Conservation (phyloP, 1,140 invertebrate species). For the Eumaeus atala region DNA sequence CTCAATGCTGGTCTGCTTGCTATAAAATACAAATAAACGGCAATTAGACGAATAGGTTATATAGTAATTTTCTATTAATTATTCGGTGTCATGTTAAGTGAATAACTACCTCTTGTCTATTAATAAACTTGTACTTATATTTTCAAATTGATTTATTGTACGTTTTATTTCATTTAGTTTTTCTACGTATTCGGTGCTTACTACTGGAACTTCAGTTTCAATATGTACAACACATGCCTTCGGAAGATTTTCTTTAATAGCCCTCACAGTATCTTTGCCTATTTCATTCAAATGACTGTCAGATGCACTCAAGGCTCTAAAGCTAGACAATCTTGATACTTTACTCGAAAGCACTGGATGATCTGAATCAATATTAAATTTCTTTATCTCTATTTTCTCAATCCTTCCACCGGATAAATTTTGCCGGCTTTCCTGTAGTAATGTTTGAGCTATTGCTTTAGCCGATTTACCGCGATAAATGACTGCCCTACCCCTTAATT, state of each 20-base stretch:
- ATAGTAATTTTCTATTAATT: neutral
- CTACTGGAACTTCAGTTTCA: slow-evolving; percentile 46
- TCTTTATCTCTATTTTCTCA: slow-evolving; percentile 26
- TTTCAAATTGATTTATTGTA: slow-evolving; percentile 78
- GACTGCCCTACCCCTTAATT: slow-evolving; percentile 80
- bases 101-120: slow-evolving; percentile 78
- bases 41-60: neutral
- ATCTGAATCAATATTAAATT: slow-evolving; percentile 22
- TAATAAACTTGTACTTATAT: slow-evolving; percentile 76
- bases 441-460: slow-evolving; percentile 79
- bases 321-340: slow-evolving; percentile 25
- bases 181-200: slow-evolving; percentile 73
- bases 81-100: neutral
- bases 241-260: slow-evolving; percentile 37
- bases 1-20: slow-evolving; percentile 97
- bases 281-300: slow-evolving; percentile 35
- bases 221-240: slow-evolving; percentile 52
- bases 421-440: slow-evolving; percentile 76
- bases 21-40: slow-evolving; percentile 58
- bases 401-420: slow-evolving; percentile 63
- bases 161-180: slow-evolving; percentile 75
- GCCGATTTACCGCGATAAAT: slow-evolving; percentile 81
- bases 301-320: slow-evolving; percentile 28
- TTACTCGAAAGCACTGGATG: slow-evolving; percentile 18
- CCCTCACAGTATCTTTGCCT: slow-evolving; percentile 40